Evolutionary conservation across 2,797 vertebrate species (phyloP).

Genomic region (Gymnoscopelus braueri): DNA sequence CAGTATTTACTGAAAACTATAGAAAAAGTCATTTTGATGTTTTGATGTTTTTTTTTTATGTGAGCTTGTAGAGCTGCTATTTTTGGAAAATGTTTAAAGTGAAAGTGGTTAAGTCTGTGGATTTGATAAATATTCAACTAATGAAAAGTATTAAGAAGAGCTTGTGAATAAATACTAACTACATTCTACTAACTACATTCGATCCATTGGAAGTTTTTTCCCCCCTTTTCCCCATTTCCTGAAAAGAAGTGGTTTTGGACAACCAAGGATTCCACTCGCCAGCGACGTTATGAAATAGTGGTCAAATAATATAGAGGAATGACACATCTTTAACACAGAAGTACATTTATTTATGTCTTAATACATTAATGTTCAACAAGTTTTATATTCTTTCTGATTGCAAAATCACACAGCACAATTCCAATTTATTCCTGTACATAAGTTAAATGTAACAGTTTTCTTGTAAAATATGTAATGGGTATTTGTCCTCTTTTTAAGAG

Average conservation of each 20-base stretch:
- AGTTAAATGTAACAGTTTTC: constrained; percentile 88
- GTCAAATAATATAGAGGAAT: not conserved
- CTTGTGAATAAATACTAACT: no score
- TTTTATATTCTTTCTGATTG: constrained; percentile 83
- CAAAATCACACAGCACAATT: constrained; percentile 77
- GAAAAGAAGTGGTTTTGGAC: not conserved
- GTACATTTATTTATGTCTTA: constrained; percentile 85
- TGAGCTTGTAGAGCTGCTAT: no score
- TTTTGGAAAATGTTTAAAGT: no score
- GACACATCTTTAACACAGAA: constrained; percentile 68
- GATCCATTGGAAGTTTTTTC: no score
- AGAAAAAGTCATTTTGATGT: no score
- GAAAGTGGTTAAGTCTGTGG: no score
- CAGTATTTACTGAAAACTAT: no score
- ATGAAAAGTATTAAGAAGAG: no score
- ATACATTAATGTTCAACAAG: constrained; percentile 86
- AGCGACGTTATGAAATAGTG: not conserved
- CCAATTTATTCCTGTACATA: constrained; percentile 84
- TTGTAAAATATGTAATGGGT: constrained; percentile 83
- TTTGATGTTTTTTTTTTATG: no score
- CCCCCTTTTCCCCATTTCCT: no score
- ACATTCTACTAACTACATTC: no score
- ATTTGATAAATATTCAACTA: no score
- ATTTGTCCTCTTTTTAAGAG: constrained; percentile 74
- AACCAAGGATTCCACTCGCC: not conserved